Conservation (phyloP, 2,797 vertebrate genomes). For the Bufotes viridis region DNA sequence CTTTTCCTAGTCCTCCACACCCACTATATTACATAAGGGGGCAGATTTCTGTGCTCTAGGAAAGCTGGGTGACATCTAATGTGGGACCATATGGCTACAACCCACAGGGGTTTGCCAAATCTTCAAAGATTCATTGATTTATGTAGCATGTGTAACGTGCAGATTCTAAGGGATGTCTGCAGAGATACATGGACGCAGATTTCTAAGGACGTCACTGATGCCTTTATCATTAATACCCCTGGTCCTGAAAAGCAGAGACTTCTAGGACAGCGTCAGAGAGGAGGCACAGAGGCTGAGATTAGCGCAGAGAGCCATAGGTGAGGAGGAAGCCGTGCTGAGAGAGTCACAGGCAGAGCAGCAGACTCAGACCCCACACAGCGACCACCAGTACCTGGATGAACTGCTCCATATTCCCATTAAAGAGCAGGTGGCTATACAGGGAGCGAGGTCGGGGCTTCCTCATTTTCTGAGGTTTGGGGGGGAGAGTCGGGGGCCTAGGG, state of each 20-base stretch:
- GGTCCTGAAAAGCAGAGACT: conserved; percentile 5
- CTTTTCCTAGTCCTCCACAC: not conserved
- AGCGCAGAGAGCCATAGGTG: not conserved
- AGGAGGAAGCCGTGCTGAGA: conserved; percentile 39
- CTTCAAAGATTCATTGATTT: too few relatives aligned
- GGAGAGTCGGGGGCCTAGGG: conserved; percentile 96
- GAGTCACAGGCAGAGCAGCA: conserved; percentile 43
- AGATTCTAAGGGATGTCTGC: not conserved
- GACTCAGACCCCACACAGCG: conserved; percentile 28
- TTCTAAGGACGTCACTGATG: not conserved
- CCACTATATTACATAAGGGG: not conserved
- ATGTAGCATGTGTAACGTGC: not conserved
- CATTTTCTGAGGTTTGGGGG: conserved; percentile 99
- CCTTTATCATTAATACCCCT: not conserved
- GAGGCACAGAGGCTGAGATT: conserved; percentile 65
- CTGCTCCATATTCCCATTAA: conserved; percentile 99
- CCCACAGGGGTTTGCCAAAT: too few relatives aligned
- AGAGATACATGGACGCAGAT: not conserved
- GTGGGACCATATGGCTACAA: not conserved
- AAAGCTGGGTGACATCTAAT: not conserved
- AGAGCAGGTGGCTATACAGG: conserved; percentile 98
- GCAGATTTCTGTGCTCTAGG: not conserved
- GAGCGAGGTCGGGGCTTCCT: conserved; percentile 98
- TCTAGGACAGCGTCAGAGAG: conserved; percentile 24
- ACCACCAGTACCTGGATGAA: conserved; percentile 86